These are phyloP conservation scores for Rhinoraja longicauda DNA, from an alignment of 2,797 vertebrate genomes.

Conservation along the genomic window DNA sequence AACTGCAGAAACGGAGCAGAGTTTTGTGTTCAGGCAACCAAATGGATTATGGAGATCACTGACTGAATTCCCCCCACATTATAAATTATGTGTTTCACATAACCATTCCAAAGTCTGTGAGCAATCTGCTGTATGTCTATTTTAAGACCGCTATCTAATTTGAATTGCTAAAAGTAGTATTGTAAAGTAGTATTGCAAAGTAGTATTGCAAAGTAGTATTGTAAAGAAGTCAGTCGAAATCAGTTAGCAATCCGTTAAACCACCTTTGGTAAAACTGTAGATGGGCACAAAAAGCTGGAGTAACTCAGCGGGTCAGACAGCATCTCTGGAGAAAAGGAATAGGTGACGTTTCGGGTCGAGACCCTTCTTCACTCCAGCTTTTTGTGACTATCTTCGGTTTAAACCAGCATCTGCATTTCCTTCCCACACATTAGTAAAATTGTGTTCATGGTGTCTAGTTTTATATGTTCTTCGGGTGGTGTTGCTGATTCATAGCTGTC, in stretches of 20 bases:
- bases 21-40: background rate
- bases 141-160: constrained; percentile 16
- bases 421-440: background rate
- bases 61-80: background rate
- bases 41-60: constrained; percentile 9
- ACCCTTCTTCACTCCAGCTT: too few relatives aligned
- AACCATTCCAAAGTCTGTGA: background rate
- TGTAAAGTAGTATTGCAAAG: too few relatives aligned
- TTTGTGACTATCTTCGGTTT: too few relatives aligned
- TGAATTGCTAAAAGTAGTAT: background rate
- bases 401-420: too few relatives aligned
- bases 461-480: background rate
- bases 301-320: too few relatives aligned
- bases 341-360: too few relatives aligned
- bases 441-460: background rate
- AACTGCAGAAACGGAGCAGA: background rate
- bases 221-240: background rate
- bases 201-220: background rate
- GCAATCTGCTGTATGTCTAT: background rate
- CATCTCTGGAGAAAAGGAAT: too few relatives aligned
- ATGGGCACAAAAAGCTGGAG: too few relatives aligned
- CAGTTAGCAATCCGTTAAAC: background rate
- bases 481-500: constrained; percentile 21
- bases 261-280: background rate
- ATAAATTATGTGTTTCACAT: constrained; percentile 5